phyloP scores from a whole-genome alignment of 2,888 invertebrate species.

The Philonicus albiceps region DNA sequence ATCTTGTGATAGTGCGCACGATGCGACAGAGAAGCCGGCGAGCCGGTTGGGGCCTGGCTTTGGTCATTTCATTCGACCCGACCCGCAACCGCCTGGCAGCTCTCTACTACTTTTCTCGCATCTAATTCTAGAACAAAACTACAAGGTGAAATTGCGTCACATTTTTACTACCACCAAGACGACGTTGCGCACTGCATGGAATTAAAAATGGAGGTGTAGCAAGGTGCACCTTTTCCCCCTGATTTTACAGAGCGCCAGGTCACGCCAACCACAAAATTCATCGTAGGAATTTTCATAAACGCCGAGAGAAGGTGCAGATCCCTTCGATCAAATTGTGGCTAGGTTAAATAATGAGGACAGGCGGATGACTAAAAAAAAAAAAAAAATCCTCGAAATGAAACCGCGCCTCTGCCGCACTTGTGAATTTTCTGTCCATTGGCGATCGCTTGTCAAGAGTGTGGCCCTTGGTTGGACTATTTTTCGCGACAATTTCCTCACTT shows the following conservation, averaged over 20 bases:
- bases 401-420: slow-evolving; percentile 14
- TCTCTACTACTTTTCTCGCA: slow-evolving; percentile 5
- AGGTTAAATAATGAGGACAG: background rate
- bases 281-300: background rate
- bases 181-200: slow-evolving; percentile 28
- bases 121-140: slow-evolving; percentile 9
- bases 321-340: background rate
- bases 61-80: too few relatives aligned
- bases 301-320: background rate
- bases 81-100: background rate
- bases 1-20: background rate
- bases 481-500: background rate
- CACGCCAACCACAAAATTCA: background rate
- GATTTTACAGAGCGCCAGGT: background rate
- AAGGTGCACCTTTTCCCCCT: background rate
- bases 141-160: slow-evolving; percentile 39
- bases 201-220: slow-evolving; percentile 35
- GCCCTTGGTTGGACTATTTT: background rate
- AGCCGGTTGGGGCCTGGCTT: background rate
- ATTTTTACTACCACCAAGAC: slow-evolving; percentile 18
- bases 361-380: background rate
- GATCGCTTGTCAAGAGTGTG: background rate
- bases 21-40: background rate
- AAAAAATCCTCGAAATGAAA: background rate
- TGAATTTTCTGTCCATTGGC: background rate